Percentiles rank a stretch among this genome's conserved stretches.
Evolutionary conservation across 2,888 invertebrate genomes (phyloP).

Genomic region (Rhamphomyia laevipes): DNA sequence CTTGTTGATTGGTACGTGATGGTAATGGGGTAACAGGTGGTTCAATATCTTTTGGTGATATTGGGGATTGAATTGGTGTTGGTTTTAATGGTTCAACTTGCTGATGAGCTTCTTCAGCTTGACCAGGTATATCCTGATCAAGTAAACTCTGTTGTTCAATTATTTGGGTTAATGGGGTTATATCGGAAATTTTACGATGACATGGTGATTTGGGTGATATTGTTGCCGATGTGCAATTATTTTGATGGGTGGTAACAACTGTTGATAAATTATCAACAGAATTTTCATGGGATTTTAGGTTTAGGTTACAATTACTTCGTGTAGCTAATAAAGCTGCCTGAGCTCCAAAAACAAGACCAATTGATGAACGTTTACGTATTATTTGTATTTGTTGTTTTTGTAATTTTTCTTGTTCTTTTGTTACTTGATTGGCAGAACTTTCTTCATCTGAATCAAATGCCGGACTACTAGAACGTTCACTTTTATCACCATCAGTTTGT

Average conservation of each 20-base stretch:
- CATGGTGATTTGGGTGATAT: slow-evolving; percentile 13
- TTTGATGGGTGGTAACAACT: background rate
- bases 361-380: slow-evolving; percentile 34
- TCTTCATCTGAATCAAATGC: slow-evolving; percentile 95
- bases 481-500: slow-evolving; percentile 24
- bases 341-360: slow-evolving; percentile 36
- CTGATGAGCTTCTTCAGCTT: background rate
- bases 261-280: background rate
- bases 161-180: slow-evolving; percentile 32
- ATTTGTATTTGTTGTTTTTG: slow-evolving; percentile 27
- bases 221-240: slow-evolving; percentile 31
- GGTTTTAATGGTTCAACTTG: slow-evolving; percentile 18
- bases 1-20: slow-evolving; percentile 1
- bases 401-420: slow-evolving; percentile 27
- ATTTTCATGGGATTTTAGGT: slow-evolving; percentile 15
- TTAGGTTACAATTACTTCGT: slow-evolving; percentile 23
- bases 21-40: slow-evolving; percentile 6
- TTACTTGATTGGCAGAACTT: slow-evolving; percentile 49
- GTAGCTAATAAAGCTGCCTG: slow-evolving; percentile 35
- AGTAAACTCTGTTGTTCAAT: slow-evolving; percentile 44
- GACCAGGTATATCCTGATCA: slow-evolving; percentile 44
- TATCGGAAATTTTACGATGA: slow-evolving; percentile 14
- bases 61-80: slow-evolving; percentile 17
- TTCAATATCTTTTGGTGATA: slow-evolving; percentile 17
- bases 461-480: slow-evolving; percentile 77